Conservation (phyloP, 2,113 vertebrate genomes). For the Redunca redunca region DNA sequence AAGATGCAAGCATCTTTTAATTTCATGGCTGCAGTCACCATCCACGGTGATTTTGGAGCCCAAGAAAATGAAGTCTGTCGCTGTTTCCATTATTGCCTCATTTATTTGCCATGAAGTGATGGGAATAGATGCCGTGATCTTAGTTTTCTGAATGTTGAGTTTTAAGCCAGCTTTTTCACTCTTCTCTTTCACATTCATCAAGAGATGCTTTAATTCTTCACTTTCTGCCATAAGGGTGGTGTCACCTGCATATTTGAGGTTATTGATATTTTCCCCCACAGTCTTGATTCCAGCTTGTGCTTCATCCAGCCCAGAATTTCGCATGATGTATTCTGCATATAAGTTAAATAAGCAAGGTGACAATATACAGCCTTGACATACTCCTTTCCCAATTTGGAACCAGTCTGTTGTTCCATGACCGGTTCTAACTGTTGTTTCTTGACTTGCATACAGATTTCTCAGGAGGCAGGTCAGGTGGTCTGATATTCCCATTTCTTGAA, state of each 20-base stretch:
- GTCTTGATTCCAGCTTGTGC: neutral
- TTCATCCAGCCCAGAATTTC: neutral
- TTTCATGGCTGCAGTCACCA: neutral
- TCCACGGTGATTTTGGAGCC: neutral
- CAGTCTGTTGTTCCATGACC: fast-evolving
- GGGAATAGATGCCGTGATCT: neutral
- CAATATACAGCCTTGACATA: neutral
- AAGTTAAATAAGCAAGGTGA: neutral
- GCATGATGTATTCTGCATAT: neutral
- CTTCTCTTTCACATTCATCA: neutral
- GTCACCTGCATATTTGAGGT: neutral
- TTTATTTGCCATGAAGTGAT: neutral
- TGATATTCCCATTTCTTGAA: neutral
- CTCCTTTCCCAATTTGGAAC: neutral
- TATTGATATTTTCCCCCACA: neutral
- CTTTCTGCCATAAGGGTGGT: neutral
- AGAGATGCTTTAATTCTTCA: neutral
- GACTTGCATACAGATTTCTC: neutral
- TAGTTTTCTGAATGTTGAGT: neutral
- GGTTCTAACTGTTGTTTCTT: neutral
- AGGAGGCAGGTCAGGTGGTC: neutral
- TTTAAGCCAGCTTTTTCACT: neutral
- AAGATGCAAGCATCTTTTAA: neutral
- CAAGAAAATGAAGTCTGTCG: neutral
- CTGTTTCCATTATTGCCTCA: neutral